Conservation (phyloP, 92 coral and sea anemone genomes). For the Anthopleura xanthogrammica region DNA sequence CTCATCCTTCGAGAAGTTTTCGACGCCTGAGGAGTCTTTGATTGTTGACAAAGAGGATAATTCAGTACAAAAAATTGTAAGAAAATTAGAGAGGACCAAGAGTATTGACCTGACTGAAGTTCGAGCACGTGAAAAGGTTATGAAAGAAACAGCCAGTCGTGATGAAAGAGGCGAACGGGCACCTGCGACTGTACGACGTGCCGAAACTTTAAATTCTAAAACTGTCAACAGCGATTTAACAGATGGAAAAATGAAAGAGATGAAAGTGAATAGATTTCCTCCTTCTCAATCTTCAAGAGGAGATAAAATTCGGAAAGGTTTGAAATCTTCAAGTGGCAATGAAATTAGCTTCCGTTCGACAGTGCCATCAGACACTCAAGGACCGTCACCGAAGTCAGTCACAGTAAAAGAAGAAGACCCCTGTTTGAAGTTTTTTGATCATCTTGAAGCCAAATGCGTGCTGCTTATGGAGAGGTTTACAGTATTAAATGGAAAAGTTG, state of each 20-base stretch:
- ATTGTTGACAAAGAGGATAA: not conserved
- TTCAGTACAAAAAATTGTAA: constrained; percentile 13
- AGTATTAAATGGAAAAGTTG: not conserved
- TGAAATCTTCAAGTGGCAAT: constrained; percentile 5
- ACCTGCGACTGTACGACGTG: constrained; percentile 12
- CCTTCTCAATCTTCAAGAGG: constrained; percentile 4
- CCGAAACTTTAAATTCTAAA: constrained; percentile 19
- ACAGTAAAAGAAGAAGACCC: not conserved
- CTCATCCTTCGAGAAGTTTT: not conserved
- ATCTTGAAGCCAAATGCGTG: not conserved
- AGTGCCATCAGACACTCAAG: not conserved
- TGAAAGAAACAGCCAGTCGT: not conserved
- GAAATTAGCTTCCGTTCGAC: not conserved
- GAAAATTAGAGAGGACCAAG: constrained; percentile 3
- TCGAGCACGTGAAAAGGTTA: constrained; percentile 10
- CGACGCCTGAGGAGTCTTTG: not conserved
- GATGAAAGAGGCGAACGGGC: not conserved
- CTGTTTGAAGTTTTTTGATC: constrained; percentile 4
- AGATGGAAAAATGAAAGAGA: constrained; percentile 22
- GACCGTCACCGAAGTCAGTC: not conserved
- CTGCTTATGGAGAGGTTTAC: not conserved
- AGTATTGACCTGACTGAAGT: constrained; percentile 8
- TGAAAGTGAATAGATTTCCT: constrained; percentile 19
- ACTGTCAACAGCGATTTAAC: not conserved
- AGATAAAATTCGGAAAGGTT: constrained; percentile 2